phyloP scores from a whole-genome alignment of 2,113 vertebrate genomes.

The Dasypus novemcinctus region DNA sequence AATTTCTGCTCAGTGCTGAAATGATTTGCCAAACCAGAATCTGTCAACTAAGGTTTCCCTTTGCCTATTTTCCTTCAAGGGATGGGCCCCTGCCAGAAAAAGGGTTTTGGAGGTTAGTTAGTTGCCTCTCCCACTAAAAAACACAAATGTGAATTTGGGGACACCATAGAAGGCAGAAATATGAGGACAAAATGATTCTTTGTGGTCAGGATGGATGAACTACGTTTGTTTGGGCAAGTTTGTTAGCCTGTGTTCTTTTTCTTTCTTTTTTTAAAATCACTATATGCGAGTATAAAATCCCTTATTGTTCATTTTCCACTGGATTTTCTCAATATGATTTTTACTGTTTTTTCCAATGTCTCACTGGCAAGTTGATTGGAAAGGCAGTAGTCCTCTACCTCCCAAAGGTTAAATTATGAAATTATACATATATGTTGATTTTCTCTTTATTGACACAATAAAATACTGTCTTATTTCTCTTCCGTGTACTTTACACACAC shows the following conservation, averaged over 20 bases:
- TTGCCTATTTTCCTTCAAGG: slow-evolving; percentile 53
- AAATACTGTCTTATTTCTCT: slow-evolving; percentile 9
- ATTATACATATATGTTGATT: background rate
- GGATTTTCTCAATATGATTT: slow-evolving; percentile 19
- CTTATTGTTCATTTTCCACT: slow-evolving; percentile 57
- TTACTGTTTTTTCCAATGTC: background rate
- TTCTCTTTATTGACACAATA: slow-evolving; percentile 16
- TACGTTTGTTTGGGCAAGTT: slow-evolving; percentile 39
- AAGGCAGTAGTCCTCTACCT: background rate
- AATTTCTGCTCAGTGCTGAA: slow-evolving; percentile 50
- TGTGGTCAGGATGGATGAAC: slow-evolving; percentile 36
- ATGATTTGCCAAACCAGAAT: slow-evolving; percentile 54
- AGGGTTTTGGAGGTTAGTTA: slow-evolving; percentile 52
- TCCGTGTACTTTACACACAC: background rate
- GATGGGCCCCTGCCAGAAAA: slow-evolving; percentile 44
- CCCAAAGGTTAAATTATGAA: background rate
- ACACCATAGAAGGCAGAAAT: slow-evolving; percentile 48
- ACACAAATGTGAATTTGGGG: slow-evolving; percentile 10
- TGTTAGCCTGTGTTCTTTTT: slow-evolving; percentile 5
- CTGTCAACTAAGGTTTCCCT: slow-evolving; percentile 52
- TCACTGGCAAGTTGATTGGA: slow-evolving; percentile 16
- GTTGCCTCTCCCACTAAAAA: slow-evolving; percentile 54
- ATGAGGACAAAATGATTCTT: slow-evolving; percentile 48
- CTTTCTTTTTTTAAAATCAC: background rate
- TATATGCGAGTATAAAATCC: slow-evolving; percentile 33